phyloP scores from a whole-genome alignment of 2,113 vertebrate species.

The Oryzias melastigma region DNA sequence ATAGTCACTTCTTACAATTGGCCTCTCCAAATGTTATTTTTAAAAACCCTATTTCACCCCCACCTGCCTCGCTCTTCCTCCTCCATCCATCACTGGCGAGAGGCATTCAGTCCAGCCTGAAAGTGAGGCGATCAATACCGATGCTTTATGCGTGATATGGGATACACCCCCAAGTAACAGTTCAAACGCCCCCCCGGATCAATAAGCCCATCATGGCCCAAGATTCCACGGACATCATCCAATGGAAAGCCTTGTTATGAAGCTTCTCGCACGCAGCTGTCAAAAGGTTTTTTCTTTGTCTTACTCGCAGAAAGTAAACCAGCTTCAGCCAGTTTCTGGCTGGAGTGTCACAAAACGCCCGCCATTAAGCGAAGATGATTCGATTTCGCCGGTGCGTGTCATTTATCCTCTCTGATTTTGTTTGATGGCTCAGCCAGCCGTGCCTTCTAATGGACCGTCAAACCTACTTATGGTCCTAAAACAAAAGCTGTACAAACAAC shows the following conservation, averaged over 20 bases:
- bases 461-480: conserved; percentile 2
- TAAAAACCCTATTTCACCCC: conserved; percentile 47
- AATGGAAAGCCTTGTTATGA: conserved; percentile 18
- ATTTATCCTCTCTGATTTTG: conserved; percentile 18
- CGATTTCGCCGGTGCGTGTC: conserved; percentile 8
- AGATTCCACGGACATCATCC: conserved; percentile 20
- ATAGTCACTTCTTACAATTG: neutral
- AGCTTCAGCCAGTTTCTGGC: conserved; percentile 19
- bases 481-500: neutral
- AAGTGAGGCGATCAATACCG: conserved; percentile 49
- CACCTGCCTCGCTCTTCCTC: conserved; percentile 31
- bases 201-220: conserved; percentile 52
- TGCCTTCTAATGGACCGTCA: neutral
- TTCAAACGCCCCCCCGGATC: conserved; percentile 46
- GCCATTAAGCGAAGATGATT: conserved; percentile 31
- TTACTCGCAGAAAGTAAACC: conserved; percentile 20
- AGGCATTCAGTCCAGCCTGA: conserved; percentile 35
- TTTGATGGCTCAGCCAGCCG: neutral
- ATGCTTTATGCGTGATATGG: conserved; percentile 59
- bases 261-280: conserved; percentile 33
- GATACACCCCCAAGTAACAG: conserved; percentile 62
- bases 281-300: conserved; percentile 2
- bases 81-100: conserved; percentile 54
- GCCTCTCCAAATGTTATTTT: conserved; percentile 42
- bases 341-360: conserved; percentile 10